Conservation (phyloP, 1,140 invertebrate genomes). For the Sesamia nonagrioides region DNA sequence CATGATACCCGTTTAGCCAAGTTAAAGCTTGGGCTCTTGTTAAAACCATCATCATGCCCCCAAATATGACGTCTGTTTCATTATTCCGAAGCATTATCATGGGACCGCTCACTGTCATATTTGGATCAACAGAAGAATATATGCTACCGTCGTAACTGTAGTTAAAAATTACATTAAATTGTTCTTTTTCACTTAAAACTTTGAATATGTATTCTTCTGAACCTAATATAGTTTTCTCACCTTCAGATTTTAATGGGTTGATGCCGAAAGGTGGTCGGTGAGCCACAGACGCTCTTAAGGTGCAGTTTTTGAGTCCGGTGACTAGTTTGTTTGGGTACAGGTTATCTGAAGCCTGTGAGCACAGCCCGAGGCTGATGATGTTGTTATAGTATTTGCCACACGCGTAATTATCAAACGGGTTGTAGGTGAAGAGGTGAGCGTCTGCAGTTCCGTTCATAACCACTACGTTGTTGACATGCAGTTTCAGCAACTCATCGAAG, state of each 20-base stretch:
- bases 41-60: slow-evolving; percentile 64
- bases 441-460: slow-evolving; percentile 45
- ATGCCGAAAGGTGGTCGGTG: slow-evolving; percentile 70
- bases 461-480: slow-evolving; percentile 41
- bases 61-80: slow-evolving; percentile 65
- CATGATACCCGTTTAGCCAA: slow-evolving; percentile 62
- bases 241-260: slow-evolving; percentile 43
- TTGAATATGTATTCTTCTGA: slow-evolving; percentile 67
- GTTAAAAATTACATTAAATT: slow-evolving; percentile 63
- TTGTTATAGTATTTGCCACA: slow-evolving; percentile 51
- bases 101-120: slow-evolving; percentile 62
- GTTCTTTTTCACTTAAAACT: slow-evolving; percentile 61
- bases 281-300: slow-evolving; percentile 56
- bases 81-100: slow-evolving; percentile 60
- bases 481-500: slow-evolving; percentile 55
- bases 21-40: slow-evolving; percentile 61
- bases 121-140: slow-evolving; percentile 56
- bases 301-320: slow-evolving; percentile 59
- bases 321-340: slow-evolving; percentile 60
- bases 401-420: slow-evolving; percentile 53
- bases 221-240: slow-evolving; percentile 46
- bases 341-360: slow-evolving; percentile 32
- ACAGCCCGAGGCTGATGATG: slow-evolving; percentile 35
- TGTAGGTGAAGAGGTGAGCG: slow-evolving; percentile 48
- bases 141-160: slow-evolving; percentile 60